A percentile compares a stretch with the other conserved stretches of the same genome.
Conservation (phyloP, 1,140 invertebrate genomes). For the Manduca sexta region DNA sequence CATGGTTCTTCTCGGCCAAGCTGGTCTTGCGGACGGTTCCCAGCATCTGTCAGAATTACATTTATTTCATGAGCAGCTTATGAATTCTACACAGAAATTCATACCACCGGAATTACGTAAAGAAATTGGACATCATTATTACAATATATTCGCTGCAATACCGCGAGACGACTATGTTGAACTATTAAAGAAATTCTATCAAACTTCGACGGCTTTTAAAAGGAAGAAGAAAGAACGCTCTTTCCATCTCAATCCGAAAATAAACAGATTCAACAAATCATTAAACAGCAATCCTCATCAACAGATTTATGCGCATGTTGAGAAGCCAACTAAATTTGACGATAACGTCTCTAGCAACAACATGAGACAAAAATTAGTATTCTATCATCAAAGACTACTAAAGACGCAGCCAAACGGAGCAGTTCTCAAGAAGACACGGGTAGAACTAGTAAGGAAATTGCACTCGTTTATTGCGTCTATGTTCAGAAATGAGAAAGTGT, state of each 20-base stretch:
- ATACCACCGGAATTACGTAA: constrained; percentile 52
- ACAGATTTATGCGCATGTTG: constrained; percentile 8
- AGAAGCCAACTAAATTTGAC: not conserved
- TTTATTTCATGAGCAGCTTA: constrained; percentile 52
- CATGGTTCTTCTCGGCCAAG: constrained; percentile 73
- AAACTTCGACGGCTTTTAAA: constrained; percentile 11
- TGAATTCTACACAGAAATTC: constrained; percentile 51
- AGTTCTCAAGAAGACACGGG: constrained; percentile 28
- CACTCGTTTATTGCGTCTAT: constrained; percentile 28
- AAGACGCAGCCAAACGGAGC: constrained; percentile 24
- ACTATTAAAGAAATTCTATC: constrained; percentile 56
- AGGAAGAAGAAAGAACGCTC: constrained; percentile 30
- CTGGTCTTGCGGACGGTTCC: constrained; percentile 67
- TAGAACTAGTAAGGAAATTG: constrained; percentile 31
- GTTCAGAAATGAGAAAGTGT: constrained; percentile 21
- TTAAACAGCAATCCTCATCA: constrained; percentile 22
- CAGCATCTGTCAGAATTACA: constrained; percentile 64
- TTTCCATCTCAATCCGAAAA: constrained; percentile 23
- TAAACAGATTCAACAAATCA: constrained; percentile 20
- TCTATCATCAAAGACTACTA: constrained; percentile 35
- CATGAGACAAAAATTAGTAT: constrained; percentile 27
- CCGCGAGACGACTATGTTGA: constrained; percentile 65
- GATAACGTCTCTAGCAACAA: constrained; percentile 7
- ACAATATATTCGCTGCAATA: constrained; percentile 61
- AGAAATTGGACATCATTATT: constrained; percentile 69